Evolutionary conservation across 30 jellyfish, hydroid and myxozoan genomes (phyloP), one percentile per base, ranked within the genome.

Genomic region (Pelagia noctiluca): DNA sequence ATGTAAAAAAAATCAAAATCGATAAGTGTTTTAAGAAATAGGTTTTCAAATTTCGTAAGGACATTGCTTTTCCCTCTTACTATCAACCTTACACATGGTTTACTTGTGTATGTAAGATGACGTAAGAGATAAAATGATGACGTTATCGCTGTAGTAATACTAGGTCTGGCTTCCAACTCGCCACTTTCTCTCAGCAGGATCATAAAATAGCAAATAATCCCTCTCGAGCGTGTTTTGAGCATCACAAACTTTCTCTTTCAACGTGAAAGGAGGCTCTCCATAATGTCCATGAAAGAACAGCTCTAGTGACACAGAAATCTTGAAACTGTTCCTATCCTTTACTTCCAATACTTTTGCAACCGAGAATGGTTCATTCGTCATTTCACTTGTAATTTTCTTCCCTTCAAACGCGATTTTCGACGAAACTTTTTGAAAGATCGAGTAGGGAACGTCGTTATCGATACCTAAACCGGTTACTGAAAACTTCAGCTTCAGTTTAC

Each of bases 231-330:
- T 28, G 0, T 21, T 35, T 5, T 49, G 13, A 0, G 22, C 77
- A 3, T 35, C 31, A 2, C 33, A 21, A 48, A 78, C 8, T 19
- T 0, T 28, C 22, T 72, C 86, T 8, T 0, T 35, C 49, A 89
- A 0, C 49, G 64, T 47, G 3, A 61, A 19, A 23, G 94, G 46
- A 18, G 90, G 90, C 64, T 91, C 98, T 5, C 83, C 88, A 76
- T 85, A 91, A 78, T 85, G 96, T 24, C 98, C 94, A 12, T 82
- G 95, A 72, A 84, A 91, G 24, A 47, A 26, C 88, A 91, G 28
- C 30, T 78, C 82, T 37, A 65, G 35, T 0, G 60, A 32, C 22
- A 90, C 38, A n/a, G 84, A 80, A 5, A 73, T 24, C 23, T 29
- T 26, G 30, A 35, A 21, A 2, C 42, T 8, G 3, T 18, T 22